Evolutionary conservation across 2,113 vertebrate species (phyloP).

Genomic region (Centropus bengalensis): DNA sequence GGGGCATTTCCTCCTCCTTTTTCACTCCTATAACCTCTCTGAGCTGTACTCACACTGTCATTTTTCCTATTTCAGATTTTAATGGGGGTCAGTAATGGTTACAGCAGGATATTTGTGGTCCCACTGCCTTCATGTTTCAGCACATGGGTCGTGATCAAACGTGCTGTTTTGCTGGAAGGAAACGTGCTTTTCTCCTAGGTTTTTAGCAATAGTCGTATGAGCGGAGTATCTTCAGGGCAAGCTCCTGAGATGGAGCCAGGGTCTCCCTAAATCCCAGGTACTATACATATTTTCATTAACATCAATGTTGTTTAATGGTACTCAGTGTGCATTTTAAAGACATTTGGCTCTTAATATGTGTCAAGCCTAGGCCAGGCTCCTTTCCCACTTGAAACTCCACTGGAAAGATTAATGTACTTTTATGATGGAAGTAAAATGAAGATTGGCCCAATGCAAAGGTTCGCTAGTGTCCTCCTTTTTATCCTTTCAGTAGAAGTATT

Average conservation of each 20-base stretch:
- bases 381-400: neutral
- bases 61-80: neutral
- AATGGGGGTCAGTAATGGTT: neutral
- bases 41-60: neutral
- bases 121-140: neutral
- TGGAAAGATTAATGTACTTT: neutral
- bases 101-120: neutral
- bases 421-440: neutral
- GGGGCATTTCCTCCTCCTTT: neutral
- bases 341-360: neutral
- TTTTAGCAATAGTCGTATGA: accelerated
- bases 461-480: neutral
- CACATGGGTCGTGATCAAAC: neutral
- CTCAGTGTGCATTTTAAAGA: neutral
- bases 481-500: neutral
- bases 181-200: neutral
- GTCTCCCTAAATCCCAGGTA: neutral
- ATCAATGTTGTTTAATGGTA: neutral
- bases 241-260: neutral
- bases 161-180: neutral
- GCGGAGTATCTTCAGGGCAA: neutral
- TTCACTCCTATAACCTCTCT: neutral
- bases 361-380: neutral
- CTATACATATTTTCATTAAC: neutral
- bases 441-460: neutral